Base-by-base conservation (phyloP, 2,113 vertebrate species). In the Oxyruncus cristatus region DNA sequence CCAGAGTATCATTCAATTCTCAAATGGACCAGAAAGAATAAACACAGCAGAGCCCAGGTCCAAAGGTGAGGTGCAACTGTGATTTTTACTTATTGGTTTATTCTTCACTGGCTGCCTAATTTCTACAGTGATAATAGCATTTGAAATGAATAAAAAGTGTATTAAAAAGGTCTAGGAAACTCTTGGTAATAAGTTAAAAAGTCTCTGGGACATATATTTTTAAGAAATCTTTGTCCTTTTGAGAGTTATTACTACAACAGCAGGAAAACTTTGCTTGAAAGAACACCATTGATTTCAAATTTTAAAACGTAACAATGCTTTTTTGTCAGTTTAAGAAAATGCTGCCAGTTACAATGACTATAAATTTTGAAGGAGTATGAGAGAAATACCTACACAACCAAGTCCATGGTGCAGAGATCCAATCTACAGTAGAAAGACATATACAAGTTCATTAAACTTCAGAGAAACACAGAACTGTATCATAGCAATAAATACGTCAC, bases 361-460 rank as follows among this genome's bases (percentile, higher is more conserved):
- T 7, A 79, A 56, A 70, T 26, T 62, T 59, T 32, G 58, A 92
- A 94, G 35, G 49, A 79, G 71, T 74, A 88, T 50, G 47, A 93
- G 88, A 97, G 88, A 80, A 95, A 97, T 98, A 99, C 99, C 97
- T 98, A 99, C 99, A 98, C 99, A 99, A 96, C 99, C 99, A 81
- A 99, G 99, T 88, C 99, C 99, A 8, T 99, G 99, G 92, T 99
- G 99, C 81, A 99, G 97, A 78, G 99, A 99, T 97, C 99, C 99
- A 26, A 99, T 99, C 99, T 99, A 95, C 75, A 97, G 46, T 47
- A 95, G 96, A 95, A 97, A 97, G 94, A 98, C 53, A 96, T 12
- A 97, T 66, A 97, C 50, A 97, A 96, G 88, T 85, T 94, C 33
- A 16, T 97, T 98, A 97, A 95, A 97, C 84, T 93, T 97, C 94